phyloP scores from a whole-genome alignment of 1,140 invertebrate genomes.

The Lycorma delicatula region DNA sequence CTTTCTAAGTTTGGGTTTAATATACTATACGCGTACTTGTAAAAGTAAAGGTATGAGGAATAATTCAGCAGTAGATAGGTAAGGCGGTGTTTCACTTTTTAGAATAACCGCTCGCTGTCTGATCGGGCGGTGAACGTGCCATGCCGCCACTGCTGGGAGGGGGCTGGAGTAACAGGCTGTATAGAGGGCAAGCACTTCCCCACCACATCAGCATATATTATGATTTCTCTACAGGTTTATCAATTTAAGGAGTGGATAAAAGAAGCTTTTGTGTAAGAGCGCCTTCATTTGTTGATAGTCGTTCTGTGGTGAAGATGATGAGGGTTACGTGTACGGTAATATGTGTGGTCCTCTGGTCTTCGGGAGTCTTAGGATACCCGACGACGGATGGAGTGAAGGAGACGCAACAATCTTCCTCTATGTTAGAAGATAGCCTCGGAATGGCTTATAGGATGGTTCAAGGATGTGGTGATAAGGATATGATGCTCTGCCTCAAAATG shows the following conservation, averaged over 20 bases:
- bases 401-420: constrained; percentile 1
- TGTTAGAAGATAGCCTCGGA: constrained; percentile 40
- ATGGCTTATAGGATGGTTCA: constrained; percentile 54
- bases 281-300: background rate
- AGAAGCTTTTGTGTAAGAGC: background rate
- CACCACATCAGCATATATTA: background rate
- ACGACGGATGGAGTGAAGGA: background rate
- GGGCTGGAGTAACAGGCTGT: too few species aligned
- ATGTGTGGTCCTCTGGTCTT: background rate
- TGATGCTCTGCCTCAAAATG: constrained; percentile 62
- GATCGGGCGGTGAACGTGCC: too few species aligned
- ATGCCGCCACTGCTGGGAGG: background rate
- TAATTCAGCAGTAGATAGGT: background rate
- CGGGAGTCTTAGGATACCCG: background rate
- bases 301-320: background rate
- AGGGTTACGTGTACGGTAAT: background rate
- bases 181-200: background rate
- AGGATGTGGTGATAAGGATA: constrained; percentile 55
- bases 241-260: constrained; percentile 5
- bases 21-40: too few species aligned
- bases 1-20: too few species aligned
- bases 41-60: constrained; percentile 1
- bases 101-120: too few species aligned
- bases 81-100: background rate
- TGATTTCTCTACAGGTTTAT: constrained; percentile 6